Base-by-base conservation (phyloP, 2,797 vertebrate species). In the Sebastolobus altivelis region DNA sequence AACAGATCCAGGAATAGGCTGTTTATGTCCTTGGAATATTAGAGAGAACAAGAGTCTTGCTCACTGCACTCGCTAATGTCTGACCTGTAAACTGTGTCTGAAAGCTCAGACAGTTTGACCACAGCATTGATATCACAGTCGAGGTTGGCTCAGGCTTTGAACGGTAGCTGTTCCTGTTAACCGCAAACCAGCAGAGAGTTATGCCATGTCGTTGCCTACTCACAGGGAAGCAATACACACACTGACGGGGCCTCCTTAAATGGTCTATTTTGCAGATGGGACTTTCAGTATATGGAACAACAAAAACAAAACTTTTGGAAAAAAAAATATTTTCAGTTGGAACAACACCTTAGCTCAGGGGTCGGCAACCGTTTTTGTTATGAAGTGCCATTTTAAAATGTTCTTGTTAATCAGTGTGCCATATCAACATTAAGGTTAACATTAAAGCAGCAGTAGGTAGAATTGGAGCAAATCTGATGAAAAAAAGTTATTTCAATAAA, bases 1-100 rank as follows among this genome's bases (percentile, higher is more conserved):
- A 95, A 95, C 93, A 93, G 81, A 88, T 93, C 85, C 92, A 92
- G 67, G 80, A 96, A 95, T 95, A 95, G 91, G 78, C 86, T 91
- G 91, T 94, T 94, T 90, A 94, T 92, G 85, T 55, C 84, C 74
- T 74, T 83, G 84, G 69, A 89, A 92, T 92, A 91, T 90, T 59
- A 85, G 29, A 89, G 69, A 90, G 85, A 89, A 87, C 76, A 79
- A 89, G 77, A 72, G 74, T 80, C 75, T 86, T 79, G 62, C 66
- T 77, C 16, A 1, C 60, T 62, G 38, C 49, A n/a, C 65, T 80
- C 63, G 43, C 72, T 73, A 37, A 72, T 65, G 77, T 75, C 70
- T 85, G 85, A 80, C 66, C 76, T 75, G 70, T 79, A 86, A 88
- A 89, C 65, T 78, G 77, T 55, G 81, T 83, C 73, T 86, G 72